Evolutionary conservation across 2,888 invertebrate genomes (phyloP), one percentile per base, ranked within the genome.

Genomic region (Aphrophora alni): DNA sequence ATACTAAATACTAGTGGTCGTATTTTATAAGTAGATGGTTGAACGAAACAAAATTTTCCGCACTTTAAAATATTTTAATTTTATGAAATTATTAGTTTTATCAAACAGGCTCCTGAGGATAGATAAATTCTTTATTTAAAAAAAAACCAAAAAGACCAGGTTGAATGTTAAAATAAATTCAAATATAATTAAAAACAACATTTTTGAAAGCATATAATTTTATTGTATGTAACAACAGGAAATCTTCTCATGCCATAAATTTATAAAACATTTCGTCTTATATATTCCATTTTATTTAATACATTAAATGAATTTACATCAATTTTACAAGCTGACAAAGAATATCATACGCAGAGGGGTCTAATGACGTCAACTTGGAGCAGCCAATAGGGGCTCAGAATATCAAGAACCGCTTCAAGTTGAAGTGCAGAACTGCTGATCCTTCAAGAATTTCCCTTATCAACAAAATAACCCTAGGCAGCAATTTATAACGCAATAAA

Each of bases 361-460:
- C 44, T 21, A n/a, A 21, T 59, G 59, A 59, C 59, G 59, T 59
- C 59, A 59, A 59, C 21, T n/a, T 59, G 59, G 21, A 59, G 59
- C 59, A 21, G 21, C 59, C 59, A 21, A 21, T 59, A 59, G 59
- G 59, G 59, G 59, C 59, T 59, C 59, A 59, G 59, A 21, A 59
- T 59, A 21, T 21, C n/a, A 59, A 21, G 59, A 14, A 33, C n/a
- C 21, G 59, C 59, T 59, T 59, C 59, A 59, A 59, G 59, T 59
- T 59, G 59, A 59, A 59, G 59, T 59, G 59, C 21, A n/a, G 10
- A 8, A 59, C 59, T 59, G 59, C 59, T 59, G 59, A 59, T 59
- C 21, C 59, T 59, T 59, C 59, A 59, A 21, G n/a, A 59, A 59
- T 59, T 59, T 59, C 59, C 59, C 59, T 59, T 59, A 59, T 59